Conservation (phyloP, 1,140 invertebrate species). For the Armadillidium nasatum region DNA sequence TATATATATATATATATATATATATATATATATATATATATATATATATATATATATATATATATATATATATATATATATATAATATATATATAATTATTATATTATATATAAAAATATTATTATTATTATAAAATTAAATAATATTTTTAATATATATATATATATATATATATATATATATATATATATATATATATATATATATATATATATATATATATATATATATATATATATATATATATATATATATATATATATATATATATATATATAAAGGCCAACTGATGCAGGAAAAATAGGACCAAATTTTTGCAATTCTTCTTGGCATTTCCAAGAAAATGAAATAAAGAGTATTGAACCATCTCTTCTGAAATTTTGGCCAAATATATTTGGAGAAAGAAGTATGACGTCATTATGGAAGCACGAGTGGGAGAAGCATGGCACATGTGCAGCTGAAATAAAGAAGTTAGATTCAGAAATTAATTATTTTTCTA, state of each 20-base stretch:
- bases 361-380: conserved; percentile 57
- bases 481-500: conserved; percentile 67
- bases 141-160: too few species aligned
- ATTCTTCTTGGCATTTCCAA: conserved; percentile 62
- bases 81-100: background rate
- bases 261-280: conserved; percentile 21
- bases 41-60: background rate
- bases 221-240: background rate
- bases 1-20: too few species aligned
- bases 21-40: too few species aligned
- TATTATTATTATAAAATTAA: too few species aligned
- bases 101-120: too few species aligned
- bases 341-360: conserved; percentile 56
- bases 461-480: conserved; percentile 57
- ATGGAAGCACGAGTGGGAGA: conserved; percentile 79
- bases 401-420: conserved; percentile 57
- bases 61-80: background rate
- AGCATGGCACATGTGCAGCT: conserved; percentile 76
- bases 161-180: too few species aligned
- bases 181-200: too few species aligned
- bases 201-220: too few species aligned
- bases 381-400: conserved; percentile 69
- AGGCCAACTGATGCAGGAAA: conserved; percentile 65
- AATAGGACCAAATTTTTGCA: conserved; percentile 65
- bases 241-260: background rate